Base-by-base conservation (phyloP, 2,888 invertebrate genomes). In the Lypha dubia region DNA sequence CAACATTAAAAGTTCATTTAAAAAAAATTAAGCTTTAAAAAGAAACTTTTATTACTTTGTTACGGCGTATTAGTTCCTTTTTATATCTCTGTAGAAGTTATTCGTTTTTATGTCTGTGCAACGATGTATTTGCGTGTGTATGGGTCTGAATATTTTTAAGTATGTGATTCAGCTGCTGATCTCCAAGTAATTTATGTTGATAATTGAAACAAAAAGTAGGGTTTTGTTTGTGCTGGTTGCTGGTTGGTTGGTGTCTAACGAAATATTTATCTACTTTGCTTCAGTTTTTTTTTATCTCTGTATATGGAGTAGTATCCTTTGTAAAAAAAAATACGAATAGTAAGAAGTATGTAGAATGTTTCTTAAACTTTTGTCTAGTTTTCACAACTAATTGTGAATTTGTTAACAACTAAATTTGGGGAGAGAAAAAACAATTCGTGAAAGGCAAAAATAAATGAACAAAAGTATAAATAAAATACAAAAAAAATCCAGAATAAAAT, bases 331-430 rank as follows among this genome's bases (percentile, higher is more conserved):
- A 60, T 73, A 24, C 20, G 35, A 5, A 15, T 13, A 32, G 17
- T 17, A 58, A 17, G n/a, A 58, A 51, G 51, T 5, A n/a, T n/a
- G 44, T 17, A n/a, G 46, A 15, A 68, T 75, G 80, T 68, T 81
- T 41, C 76, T 70, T 71, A 65, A 68, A 65, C 71, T 83, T 74
- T 77, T 74, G 60, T 73, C 46, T 75, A 80, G 60, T 83, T 76
- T 82, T 58, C 65, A 67, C 76, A 68, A 74, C 83, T 83, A 79
- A 83, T 83, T 83, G 83, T 67, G 73, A 77, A 83, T 83, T 83
- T 83, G 83, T 83, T 79, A 83, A 83, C 79, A 83, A 83, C 63
- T 62, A 22, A 83, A 83, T 79, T 63, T 74, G 32, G 53, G 11
- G 44, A 70, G 11, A 38, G 46, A 11, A 73, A 35, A 56, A 56